A percentile compares a stretch with the other conserved stretches of the same genome.
Evolutionary conservation across 23 tunicate species (phyloP).

Genomic region (Trididemnum miniatum): DNA sequence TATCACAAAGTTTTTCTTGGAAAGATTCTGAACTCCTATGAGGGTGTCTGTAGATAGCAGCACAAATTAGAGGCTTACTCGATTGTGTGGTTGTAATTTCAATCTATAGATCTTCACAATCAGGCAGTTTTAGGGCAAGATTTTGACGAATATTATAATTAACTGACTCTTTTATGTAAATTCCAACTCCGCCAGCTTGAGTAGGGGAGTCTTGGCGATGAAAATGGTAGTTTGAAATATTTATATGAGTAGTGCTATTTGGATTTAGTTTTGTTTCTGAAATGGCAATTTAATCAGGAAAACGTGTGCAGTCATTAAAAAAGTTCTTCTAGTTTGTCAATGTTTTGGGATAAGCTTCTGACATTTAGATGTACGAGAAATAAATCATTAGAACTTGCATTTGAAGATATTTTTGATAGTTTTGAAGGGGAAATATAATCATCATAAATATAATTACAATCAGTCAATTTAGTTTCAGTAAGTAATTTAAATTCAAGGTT

Average conservation of each 20-base stretch:
- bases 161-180: neutral
- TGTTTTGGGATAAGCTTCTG: neutral
- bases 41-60: constrained; percentile 32
- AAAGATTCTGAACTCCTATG: neutral
- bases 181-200: constrained; percentile 17
- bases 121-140: neutral
- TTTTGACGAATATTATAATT: neutral
- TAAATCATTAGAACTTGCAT: constrained; percentile 23
- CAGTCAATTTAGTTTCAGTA: too few relatives aligned
- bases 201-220: neutral
- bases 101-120: constrained; percentile 8
- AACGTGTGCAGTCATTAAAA: neutral
- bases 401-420: too few relatives aligned
- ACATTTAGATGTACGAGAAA: constrained; percentile 15
- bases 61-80: neutral
- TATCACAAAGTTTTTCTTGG: neutral
- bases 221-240: constrained; percentile 10
- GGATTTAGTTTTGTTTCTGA: neutral
- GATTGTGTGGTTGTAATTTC: too few relatives aligned
- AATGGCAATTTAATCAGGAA: constrained; percentile 16
- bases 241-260: neutral
- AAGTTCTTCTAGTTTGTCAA: neutral
- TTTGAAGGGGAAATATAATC: too few relatives aligned
- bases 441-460: too few relatives aligned
- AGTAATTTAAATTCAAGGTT: too few relatives aligned